Conservation (phyloP, 2,888 invertebrate genomes). For the Rhagonycha lutea region DNA sequence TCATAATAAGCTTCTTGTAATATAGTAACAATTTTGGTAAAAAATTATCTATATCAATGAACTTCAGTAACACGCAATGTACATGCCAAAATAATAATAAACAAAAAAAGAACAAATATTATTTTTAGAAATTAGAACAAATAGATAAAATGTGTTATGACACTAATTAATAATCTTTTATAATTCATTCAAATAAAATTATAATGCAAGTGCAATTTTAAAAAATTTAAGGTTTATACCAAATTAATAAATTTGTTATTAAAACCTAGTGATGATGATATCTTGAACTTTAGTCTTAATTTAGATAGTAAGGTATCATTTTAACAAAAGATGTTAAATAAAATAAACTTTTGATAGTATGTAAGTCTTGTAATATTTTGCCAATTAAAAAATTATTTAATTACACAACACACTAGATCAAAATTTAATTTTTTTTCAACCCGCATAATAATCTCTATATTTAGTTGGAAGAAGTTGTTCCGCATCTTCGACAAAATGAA, state of each 20-base stretch:
- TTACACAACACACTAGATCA: no score
- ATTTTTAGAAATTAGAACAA: conserved; percentile 2
- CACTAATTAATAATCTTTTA: not conserved
- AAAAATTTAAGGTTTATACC: not conserved
- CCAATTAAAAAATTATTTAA: not conserved
- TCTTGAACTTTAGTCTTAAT: not conserved
- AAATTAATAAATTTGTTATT: not conserved
- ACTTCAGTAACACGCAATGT: not conserved
- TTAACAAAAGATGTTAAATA: not conserved
- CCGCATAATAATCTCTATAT: no score
- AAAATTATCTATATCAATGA: not conserved
- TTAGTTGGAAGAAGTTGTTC: no score
- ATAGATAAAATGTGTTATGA: not conserved
- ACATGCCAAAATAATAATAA: not conserved
- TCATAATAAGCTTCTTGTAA: not conserved
- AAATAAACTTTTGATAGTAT: not conserved
- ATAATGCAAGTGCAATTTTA: not conserved
- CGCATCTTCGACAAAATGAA: no score
- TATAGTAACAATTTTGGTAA: not conserved
- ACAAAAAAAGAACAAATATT: not conserved
- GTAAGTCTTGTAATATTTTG: not conserved
- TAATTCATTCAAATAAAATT: not conserved
- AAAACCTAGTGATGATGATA: not conserved
- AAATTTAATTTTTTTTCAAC: no score
- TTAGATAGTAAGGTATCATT: not conserved